Conservation (phyloP, 1,140 invertebrate species). For the Pogonomyrmex barbatus region DNA sequence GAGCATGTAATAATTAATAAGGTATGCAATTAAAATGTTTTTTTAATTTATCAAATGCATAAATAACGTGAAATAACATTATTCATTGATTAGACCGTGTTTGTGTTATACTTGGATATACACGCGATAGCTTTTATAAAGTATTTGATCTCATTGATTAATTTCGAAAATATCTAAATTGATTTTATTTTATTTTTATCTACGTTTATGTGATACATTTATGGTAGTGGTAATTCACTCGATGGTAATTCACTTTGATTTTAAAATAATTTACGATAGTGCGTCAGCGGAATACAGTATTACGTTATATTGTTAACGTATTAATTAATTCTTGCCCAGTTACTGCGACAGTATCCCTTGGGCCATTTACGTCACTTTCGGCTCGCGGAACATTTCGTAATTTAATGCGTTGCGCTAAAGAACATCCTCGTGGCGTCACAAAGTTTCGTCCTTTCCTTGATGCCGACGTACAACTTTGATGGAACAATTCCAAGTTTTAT, state of each 20-base stretch:
- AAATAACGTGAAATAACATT: not conserved
- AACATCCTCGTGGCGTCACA: slow-evolving; percentile 35
- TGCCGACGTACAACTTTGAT: slow-evolving; percentile 51
- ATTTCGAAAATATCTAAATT: not conserved
- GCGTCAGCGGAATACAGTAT: slow-evolving; percentile 16
- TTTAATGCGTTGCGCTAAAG: slow-evolving; percentile 50
- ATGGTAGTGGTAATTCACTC: not conserved
- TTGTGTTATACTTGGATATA: not conserved
- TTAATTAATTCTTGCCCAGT: slow-evolving; percentile 58
- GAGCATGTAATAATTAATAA: not conserved
- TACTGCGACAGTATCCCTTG: not conserved
- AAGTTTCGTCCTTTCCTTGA: slow-evolving; percentile 61
- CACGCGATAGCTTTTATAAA: not conserved
- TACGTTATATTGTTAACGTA: slow-evolving; percentile 38
- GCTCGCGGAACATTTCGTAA: slow-evolving; percentile 30
- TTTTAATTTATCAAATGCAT: not conserved
- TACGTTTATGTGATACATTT: slow-evolving; percentile 24
- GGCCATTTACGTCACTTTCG: slow-evolving; percentile 42
- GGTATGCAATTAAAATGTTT: not conserved
- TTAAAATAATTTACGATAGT: not conserved
- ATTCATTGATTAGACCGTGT: not conserved
- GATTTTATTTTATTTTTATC: slow-evolving; percentile 21
- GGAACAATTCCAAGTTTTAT: slow-evolving; percentile 58
- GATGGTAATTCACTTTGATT: not conserved
- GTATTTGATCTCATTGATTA: slow-evolving; percentile 32